Base-by-base conservation (phyloP, 2,797 vertebrate species). In the Lagocephalus sceleratus region DNA sequence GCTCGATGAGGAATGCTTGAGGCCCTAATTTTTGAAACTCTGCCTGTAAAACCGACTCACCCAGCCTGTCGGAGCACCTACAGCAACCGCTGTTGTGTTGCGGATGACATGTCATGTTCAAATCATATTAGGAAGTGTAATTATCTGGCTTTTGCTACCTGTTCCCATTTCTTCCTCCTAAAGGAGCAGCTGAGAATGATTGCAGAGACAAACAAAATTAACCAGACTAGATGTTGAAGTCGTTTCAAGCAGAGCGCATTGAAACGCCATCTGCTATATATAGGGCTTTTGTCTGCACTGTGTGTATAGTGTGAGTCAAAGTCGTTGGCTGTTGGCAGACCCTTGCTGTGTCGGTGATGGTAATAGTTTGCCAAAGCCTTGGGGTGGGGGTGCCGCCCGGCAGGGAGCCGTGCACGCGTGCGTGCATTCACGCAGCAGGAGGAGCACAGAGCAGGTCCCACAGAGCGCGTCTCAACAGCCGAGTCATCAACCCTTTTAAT, bases 401-500 rank as follows among this genome's bases (percentile, higher is more conserved):
- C 73, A 19, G n/a, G 42, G 3, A 12, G 17, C 10, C 25, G 49
- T 42, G 20, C 23, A 38, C 43, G 22, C 46, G 32, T 44, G 35
- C 15, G 19, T 42, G 23, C 47, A 22, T 19, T 40, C n/a, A 11
- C 20, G 6, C 71, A 87, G 79, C 71, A 69, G 76, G 69, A 68
- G 3, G 79, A 78, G 72, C 69, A 66, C 76, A 66, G 60, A 72
- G 63, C 51, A 57, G 56, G 62, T 62, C 73, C 63, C 65, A 73
- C 63, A 75, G 77, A 79, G 69, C 56, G 74, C 70, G 72, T 84
- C 83, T 84, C 75, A 82, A 83, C 78, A 86, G 80, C 79, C 84
- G 84, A 85, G 81, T 85, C 86, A 85, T 88, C 85, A 85, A 60
- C 83, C 76, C 65, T 76, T 81, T 83, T 86, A 84, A 86, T 85